Evolutionary conservation across 2,888 invertebrate species (phyloP), one percentile per base, ranked within the genome.

Genomic region (Paralinhomoeus sp.): DNA sequence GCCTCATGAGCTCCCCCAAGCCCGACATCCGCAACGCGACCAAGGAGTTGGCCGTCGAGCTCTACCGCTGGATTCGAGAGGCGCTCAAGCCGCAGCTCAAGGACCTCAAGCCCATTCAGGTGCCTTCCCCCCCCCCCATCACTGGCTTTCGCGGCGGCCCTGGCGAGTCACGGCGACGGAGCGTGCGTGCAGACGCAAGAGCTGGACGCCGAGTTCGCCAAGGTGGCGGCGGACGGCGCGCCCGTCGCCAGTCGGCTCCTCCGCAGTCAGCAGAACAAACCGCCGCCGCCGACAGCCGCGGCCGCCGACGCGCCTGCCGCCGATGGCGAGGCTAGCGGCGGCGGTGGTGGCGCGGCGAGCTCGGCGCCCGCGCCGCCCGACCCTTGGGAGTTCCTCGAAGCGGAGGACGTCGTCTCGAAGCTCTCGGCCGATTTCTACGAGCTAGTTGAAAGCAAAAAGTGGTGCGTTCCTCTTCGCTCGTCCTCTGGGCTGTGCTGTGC

Each of bases 41-140:
- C 5, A 27, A 12, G 12, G 27, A 27, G 27, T 27, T 27, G 27
- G 27, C 27, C 12, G 7, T 27, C 5, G 27, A 74, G 20, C 69
- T 93, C 58, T 87, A 80, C 67, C 75, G 83, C 53, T 87, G 85
- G 85, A 75, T 81, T 48, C 79, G 80, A 0, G 62, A 63, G 34
- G 79, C 81, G 1, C 71, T 85, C 50, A 80, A 79, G 61, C 76
- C 81, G 1, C 85, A 85, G 62, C 73, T 89, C 49, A 73, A 77
- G 21, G 73, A 75, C 33, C 69, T 91, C 20, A 89, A 91, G 60
- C 80, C 87, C 1, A 78, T 89, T 1, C 80, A 84, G 56, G 69
- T 72, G 52, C 49, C 51, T 36, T 21, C 24, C 18, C 13, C 37
- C 13, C 12, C 18, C 9, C 21, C 12, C 9, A 23, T 15, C 12